These are phyloP conservation scores for Zaprionus vittiger DNA, from an alignment of 1,140 invertebrate species.

Conservation along the genomic window DNA sequence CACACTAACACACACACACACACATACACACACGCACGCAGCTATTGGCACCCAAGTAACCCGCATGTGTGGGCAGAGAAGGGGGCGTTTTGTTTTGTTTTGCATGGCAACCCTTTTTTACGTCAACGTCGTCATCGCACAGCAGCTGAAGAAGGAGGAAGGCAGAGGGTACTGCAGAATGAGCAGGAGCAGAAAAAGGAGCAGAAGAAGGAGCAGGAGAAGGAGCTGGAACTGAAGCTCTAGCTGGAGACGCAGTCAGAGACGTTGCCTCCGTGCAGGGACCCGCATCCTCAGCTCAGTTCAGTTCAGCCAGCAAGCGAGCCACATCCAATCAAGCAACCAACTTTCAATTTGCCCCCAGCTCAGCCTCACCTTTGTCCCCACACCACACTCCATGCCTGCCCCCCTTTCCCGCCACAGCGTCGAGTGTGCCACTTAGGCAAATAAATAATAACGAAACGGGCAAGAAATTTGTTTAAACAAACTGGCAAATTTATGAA, in stretches of 20 bases:
- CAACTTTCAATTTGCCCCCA: constrained; percentile 41
- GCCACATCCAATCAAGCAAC: constrained; percentile 69
- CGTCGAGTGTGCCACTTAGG: constrained; percentile 60
- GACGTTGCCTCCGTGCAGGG: constrained; percentile 13
- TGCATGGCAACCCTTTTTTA: constrained; percentile 59
- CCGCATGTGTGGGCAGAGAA: constrained; percentile 9
- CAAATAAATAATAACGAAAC: constrained; percentile 75
- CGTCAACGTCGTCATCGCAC: constrained; percentile 41
- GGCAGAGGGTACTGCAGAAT: not conserved
- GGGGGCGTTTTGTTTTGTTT: constrained; percentile 41
- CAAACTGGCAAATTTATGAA: constrained; percentile 79
- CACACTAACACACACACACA: constrained; percentile 23
- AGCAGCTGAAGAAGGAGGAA: constrained; percentile 1
- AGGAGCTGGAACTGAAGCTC: not conserved
- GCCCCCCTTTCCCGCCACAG: not conserved
- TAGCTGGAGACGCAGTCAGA: not conserved
- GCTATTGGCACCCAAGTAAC: too few relatives aligned
- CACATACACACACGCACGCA: constrained; percentile 25
- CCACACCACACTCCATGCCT: not conserved
- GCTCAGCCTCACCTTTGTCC: not conserved
- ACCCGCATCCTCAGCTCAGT: constrained; percentile 39
- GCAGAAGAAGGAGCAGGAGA: not conserved
- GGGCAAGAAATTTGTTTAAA: constrained; percentile 69
- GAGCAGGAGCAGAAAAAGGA: not conserved
- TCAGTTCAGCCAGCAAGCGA: constrained; percentile 14